Evolutionary conservation across 2,888 invertebrate genomes (phyloP), one percentile per base, ranked within the genome.

Genomic region (Tolmerus cingulatus): DNA sequence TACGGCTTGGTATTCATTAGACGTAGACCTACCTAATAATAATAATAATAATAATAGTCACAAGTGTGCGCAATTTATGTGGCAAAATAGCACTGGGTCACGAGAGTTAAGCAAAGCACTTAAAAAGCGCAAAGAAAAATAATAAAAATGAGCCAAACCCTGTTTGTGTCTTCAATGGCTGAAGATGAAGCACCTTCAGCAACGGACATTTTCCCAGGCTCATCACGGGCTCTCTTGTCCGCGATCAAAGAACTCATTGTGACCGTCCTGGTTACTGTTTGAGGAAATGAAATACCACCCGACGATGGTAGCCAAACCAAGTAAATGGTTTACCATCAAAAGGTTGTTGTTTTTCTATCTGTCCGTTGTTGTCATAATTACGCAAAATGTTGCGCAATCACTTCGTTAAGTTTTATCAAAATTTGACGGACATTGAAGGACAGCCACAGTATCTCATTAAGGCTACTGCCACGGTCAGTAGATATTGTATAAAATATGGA

Each of bases 191-290:
- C 76, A 76, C 66, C 66, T 76, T 76, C n/a, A 76, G 37, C 16
- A 34, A n/a, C 34, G 76, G 40, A 34, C 76, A 66, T 57, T 34
- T 82, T 82, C 82, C 66, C 82, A 82, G 82, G 66, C 82, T 82
- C 57, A 66, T 57, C 57, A 66, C 34, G 16, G 81, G 46, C 55
- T 51, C 46, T 51, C 55, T 27, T 51, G 51, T 81, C 34, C 16
- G 66, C 27, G 27, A 81, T 55, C 81, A 81, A 81, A 81, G 55
- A 81, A 34, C 27, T 51, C 81, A 81, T 81, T 81, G 81, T 66
- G 27, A 19, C 66, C 66, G 66, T 66, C 66, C 66, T 66, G 9
- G 19, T 66, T 66, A 66, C 66, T 66, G 66, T 66, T 66, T 66
- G 66, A 66, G 27, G 66, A 66, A 66, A 19, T 57, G 19, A n/a